phyloP scores from a whole-genome alignment of 2,113 vertebrate genomes.

The Plestiodon gilberti region DNA sequence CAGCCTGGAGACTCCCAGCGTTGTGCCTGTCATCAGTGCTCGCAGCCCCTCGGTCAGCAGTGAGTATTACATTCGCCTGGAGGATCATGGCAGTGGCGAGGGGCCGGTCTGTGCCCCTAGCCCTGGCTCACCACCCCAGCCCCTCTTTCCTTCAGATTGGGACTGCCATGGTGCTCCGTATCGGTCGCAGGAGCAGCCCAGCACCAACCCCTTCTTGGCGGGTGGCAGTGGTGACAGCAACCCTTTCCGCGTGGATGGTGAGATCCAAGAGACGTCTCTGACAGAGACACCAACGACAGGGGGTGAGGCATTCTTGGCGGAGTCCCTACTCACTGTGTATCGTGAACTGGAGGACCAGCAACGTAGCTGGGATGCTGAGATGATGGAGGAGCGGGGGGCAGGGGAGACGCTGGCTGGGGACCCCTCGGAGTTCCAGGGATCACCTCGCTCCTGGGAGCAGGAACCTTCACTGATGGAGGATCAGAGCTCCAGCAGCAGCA shows the following conservation, averaged over 20 bases:
- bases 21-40: conserved; percentile 91
- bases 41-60: conserved; percentile 91
- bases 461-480: conserved; percentile 68
- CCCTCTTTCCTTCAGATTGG: conserved; percentile 77
- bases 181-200: conserved; percentile 74
- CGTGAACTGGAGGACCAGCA: conserved; percentile 54
- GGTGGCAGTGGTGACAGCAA: conserved; percentile 19
- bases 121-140: conserved; percentile 64
- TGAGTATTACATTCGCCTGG: conserved; percentile 91
- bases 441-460: conserved; percentile 26
- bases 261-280: conserved; percentile 57
- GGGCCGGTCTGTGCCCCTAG: conserved; percentile 57
- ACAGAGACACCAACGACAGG: conserved; percentile 17
- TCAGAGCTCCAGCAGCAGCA: conserved; percentile 47
- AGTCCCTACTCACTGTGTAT: conserved; percentile 52
- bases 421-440: conserved; percentile 68
- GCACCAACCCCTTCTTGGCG: conserved; percentile 60
- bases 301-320: conserved; percentile 40
- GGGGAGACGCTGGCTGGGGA: conserved; percentile 76
- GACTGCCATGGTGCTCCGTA: conserved; percentile 70
- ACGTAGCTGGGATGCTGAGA: conserved; percentile 73
- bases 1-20: conserved; percentile 88
- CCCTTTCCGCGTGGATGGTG: conserved; percentile 36
- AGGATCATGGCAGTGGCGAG: conserved; percentile 80
- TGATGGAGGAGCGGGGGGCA: conserved; percentile 68